Evolutionary conservation across 2,797 vertebrate genomes (phyloP).

Genomic region (Labeo calbasu): DNA sequence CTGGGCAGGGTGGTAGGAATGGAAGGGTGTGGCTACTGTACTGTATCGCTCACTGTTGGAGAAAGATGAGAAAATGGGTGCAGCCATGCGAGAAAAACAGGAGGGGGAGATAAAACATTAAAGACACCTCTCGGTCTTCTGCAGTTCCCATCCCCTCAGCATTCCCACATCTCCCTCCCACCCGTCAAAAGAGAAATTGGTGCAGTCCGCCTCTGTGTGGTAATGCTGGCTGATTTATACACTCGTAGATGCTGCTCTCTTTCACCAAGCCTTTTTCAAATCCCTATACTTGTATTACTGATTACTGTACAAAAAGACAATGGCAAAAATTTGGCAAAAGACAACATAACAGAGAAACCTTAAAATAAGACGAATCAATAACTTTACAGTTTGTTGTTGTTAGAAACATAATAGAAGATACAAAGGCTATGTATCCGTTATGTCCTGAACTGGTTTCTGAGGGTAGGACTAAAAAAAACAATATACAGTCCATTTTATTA

Average conservation of each 20-base stretch:
- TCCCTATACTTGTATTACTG: background rate
- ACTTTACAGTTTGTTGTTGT: background rate
- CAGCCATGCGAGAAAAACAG: constrained; percentile 43
- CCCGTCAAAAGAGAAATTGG: constrained; percentile 46
- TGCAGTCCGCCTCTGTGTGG: constrained; percentile 39
- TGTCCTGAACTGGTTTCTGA: background rate
- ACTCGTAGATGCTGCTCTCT: background rate
- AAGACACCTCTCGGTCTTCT: constrained; percentile 9
- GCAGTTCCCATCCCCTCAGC: background rate
- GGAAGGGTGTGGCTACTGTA: constrained; percentile 42
- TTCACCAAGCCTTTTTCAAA: background rate
- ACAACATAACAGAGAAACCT: background rate
- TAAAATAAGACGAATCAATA: background rate
- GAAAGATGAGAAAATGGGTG: constrained; percentile 29
- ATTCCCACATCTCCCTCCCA: constrained; percentile 32
- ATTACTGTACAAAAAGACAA: background rate
- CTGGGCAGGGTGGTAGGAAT: constrained; percentile 46
- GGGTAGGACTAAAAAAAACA: background rate
- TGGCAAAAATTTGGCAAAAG: background rate
- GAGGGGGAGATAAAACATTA: constrained; percentile 51
- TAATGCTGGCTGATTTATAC: constrained; percentile 5
- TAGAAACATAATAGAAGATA: background rate
- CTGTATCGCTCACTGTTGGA: constrained; percentile 36
- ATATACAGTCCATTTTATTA: background rate
- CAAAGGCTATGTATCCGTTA: background rate